Conservation (phyloP, 1,140 invertebrate species). For the Platyscapa corneri region DNA sequence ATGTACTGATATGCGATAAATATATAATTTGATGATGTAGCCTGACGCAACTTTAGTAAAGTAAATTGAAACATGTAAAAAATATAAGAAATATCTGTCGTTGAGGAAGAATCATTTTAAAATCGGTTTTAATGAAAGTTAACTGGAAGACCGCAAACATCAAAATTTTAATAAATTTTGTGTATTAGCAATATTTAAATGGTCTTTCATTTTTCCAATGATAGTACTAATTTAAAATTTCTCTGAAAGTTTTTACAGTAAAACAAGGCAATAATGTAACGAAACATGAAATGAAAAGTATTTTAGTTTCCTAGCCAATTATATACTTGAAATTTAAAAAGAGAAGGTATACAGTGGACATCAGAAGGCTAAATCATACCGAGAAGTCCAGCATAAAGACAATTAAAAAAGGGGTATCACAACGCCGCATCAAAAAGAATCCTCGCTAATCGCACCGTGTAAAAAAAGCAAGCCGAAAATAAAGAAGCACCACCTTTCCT, state of each 20-base stretch:
- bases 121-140: not conserved
- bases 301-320: not conserved
- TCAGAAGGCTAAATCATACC: conserved; percentile 38
- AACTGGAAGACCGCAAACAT: not conserved
- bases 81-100: not conserved
- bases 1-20: not conserved
- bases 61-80: not conserved
- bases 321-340: not conserved
- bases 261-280: not conserved
- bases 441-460: conserved; percentile 9
- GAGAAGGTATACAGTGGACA: not conserved
- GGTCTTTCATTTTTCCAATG: not conserved
- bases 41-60: not conserved
- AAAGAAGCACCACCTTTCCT: conserved; percentile 35
- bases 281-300: not conserved
- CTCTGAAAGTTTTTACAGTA: not conserved
- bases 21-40: not conserved
- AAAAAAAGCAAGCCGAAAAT: conserved; percentile 17
- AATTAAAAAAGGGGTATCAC: not conserved
- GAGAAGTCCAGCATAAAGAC: not conserved
- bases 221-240: not conserved
- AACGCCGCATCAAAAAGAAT: conserved; percentile 30
- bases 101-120: not conserved
- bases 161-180: not conserved
- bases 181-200: not conserved